Base-by-base conservation (phyloP, 2,113 vertebrate genomes). In the Paramisgurnus dabryanus region DNA sequence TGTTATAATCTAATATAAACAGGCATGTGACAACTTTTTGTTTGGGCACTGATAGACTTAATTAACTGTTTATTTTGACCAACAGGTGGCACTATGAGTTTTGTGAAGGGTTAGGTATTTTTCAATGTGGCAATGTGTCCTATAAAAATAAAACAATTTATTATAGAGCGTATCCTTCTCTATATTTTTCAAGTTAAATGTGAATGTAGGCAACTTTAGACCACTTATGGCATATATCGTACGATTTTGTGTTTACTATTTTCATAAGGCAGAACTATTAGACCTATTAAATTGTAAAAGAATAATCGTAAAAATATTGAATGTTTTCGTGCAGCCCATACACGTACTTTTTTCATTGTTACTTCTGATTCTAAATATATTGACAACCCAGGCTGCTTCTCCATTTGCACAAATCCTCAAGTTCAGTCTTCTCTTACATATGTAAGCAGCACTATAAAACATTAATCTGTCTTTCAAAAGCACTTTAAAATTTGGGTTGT, bases 21-120 rank as follows among this genome's bases (percentile, higher is more conserved):
- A 47, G 7, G 7, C 8, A 9, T 43, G 34, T 11, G 41, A 39
- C 57, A 18, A 10, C 34, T 8, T 8, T 8, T 10, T 47, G 45
- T 47, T 2, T 17, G 6, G 4, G 4, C 18, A 7, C n/a, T 2
- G 6, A 6, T 8, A 41, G 5, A 18, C 22, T 73, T 57, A 47
- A 45, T 47, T 78, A 45, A 13, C 47, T 82, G 66, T 73, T 85
- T 53, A 50, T 15, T 88, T 88, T 88, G 85, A 90, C 92, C 92
- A 93, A 93, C 91, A 93, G 93, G 91, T 92, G 92, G 91, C 92
- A 91, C 88, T 91, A 85, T 91, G 86, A 81, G 89, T 85, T 90
- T 83, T 88, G 66, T 58, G 85, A 90, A 81, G 64, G 40, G 11
- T 27, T 70, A 41, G 61, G 49, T 5, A 41, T 45, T 3, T 66